Evolutionary conservation across 2,888 invertebrate genomes (phyloP), one percentile per base, ranked within the genome.

Genomic region (Tupiocoris notatus): DNA sequence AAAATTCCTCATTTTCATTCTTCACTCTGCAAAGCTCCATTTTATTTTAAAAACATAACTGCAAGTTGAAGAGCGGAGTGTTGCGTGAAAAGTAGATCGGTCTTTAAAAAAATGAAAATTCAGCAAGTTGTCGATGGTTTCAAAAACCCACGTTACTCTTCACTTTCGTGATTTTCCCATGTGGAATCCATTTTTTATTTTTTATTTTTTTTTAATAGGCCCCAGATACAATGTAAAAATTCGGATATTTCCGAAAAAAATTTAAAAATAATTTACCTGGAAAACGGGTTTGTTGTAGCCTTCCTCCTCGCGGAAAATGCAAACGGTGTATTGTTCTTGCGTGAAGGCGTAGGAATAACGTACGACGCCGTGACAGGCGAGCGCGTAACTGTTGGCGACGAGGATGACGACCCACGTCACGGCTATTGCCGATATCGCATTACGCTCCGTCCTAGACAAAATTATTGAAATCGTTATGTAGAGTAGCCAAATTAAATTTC

Each of bases 371-470:
- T 94, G 93, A 78, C 91, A 90, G 78, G 92, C 85, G 57, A 92
- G 89, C 0, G 91, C 91, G 0, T 93, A 94, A 77, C 91, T 89
- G n/a, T 92, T 92, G 17, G 89, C 88, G 12, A 91, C 88, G 68
- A 93, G 84, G 77, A 96, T 94, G 78, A 94, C 86, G 68, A 91
- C 87, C 96, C 96, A 96, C 68, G 91, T 89, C 80, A 91, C 86
- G 61, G 88, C 87, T 79, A 94, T 93, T 20, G 94, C 93, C 75
- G 90, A 84, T 80, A 91, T 87, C 16, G 95, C 93, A 83, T 95
- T 94, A 78, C 87, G 87, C 82, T 93, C 92, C 1, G 93, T 95
- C 76, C 95, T 39, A 12, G 12, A 39, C 39, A 39, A 39, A 3
- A 39, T 39, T 39, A 39, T 39, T 87, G 39, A 39, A 7, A 39